Percentiles rank a stretch among this genome's conserved stretches.
Conservation (phyloP, 2,888 invertebrate species). For the Hofmannophila pseudospretella region DNA sequence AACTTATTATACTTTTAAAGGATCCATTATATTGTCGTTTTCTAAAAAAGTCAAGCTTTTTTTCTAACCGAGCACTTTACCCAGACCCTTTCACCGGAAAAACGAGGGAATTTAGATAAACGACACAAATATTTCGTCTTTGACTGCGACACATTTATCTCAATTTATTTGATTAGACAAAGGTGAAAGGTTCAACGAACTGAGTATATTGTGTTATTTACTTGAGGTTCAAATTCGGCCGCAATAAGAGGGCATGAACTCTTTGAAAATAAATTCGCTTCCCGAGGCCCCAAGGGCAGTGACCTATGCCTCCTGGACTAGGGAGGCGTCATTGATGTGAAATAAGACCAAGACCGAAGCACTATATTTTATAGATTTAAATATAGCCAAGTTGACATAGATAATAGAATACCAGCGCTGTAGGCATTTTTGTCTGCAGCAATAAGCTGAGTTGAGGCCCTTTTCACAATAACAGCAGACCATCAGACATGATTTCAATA, state of each 20-base stretch:
- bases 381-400: too few relatives aligned
- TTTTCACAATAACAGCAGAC: too few relatives aligned
- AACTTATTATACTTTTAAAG: too few relatives aligned
- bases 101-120: background rate
- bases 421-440: too few relatives aligned
- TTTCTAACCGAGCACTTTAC: background rate
- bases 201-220: conserved; percentile 3
- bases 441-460: too few relatives aligned
- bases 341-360: background rate
- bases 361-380: too few relatives aligned
- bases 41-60: background rate
- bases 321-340: background rate
- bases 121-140: too few relatives aligned
- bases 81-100: background rate
- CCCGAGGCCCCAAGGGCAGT: conserved; percentile 17
- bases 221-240: conserved; percentile 7
- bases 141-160: background rate
- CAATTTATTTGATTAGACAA: background rate
- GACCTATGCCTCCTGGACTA: conserved; percentile 15
- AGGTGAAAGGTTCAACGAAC: background rate
- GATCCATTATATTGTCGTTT: too few relatives aligned
- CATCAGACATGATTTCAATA: too few relatives aligned
- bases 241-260: conserved; percentile 6
- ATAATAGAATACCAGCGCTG: too few relatives aligned
- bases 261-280: conserved; percentile 29